A percentile compares a stretch with the other conserved stretches of the same genome.
Conservation (phyloP, 2,797 vertebrate species). For the Potorous gilbertii region DNA sequence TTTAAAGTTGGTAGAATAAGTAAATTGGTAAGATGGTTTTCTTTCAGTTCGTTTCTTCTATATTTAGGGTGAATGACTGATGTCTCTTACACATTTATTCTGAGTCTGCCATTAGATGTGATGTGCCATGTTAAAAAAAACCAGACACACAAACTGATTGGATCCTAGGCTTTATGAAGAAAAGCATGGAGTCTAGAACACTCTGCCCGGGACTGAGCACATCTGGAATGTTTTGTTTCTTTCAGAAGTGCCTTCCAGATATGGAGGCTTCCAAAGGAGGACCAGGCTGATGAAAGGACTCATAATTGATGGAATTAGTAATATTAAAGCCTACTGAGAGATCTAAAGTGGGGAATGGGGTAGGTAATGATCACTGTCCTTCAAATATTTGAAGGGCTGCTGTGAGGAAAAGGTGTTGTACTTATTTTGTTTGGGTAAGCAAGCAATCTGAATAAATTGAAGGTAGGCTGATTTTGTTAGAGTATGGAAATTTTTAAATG, state of each 20-base stretch:
- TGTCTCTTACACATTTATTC: neutral
- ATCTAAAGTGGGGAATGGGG: neutral
- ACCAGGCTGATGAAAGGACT: neutral
- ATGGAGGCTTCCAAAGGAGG: neutral
- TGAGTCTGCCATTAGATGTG: neutral
- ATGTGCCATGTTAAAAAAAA: neutral
- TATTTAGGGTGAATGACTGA: neutral
- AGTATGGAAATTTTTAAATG: neutral
- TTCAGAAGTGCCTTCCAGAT: neutral
- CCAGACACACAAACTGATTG: neutral
- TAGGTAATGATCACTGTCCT: neutral
- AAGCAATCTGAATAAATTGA: neutral
- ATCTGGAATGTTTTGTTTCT: neutral
- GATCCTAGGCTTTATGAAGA: neutral
- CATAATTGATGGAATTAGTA: neutral
- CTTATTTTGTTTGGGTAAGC: neutral
- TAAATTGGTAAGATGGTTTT: neutral
- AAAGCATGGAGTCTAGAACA: neutral
- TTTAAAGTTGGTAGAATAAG: neutral
- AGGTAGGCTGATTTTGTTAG: neutral
- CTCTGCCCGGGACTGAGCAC: neutral
- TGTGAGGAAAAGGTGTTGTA: neutral
- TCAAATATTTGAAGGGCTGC: neutral
- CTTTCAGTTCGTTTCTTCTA: neutral
- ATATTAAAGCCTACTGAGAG: neutral